Conservation (phyloP, 2,888 invertebrate genomes). For the Antheraea yamamai region DNA sequence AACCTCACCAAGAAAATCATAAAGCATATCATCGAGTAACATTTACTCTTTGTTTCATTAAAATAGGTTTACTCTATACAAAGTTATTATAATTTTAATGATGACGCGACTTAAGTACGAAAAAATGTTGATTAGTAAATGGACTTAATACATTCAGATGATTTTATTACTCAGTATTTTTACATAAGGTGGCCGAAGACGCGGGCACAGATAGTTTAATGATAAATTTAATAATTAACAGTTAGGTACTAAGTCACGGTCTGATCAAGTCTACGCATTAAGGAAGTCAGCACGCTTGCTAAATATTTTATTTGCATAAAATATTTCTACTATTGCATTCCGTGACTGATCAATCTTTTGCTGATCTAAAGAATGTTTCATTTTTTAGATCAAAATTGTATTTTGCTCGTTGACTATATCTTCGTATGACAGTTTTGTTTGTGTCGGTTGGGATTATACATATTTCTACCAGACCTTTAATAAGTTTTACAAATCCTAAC, state of each 20-base stretch:
- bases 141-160: too few relatives aligned
- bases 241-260: background rate
- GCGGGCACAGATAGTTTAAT: background rate
- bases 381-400: background rate
- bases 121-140: too few relatives aligned
- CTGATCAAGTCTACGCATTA: background rate
- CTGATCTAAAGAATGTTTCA: background rate
- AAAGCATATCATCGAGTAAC: too few relatives aligned
- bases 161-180: too few relatives aligned
- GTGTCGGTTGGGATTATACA: background rate
- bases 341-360: constrained; percentile 1
- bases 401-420: background rate
- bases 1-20: too few relatives aligned
- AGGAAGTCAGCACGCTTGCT: background rate
- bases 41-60: too few relatives aligned
- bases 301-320: background rate
- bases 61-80: too few relatives aligned
- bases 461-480: background rate
- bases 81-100: too few relatives aligned
- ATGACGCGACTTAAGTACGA: too few relatives aligned
- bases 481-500: too few relatives aligned
- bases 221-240: background rate
- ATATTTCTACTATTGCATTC: background rate
- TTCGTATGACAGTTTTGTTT: background rate
- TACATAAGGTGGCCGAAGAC: too few relatives aligned